phyloP scores from a whole-genome alignment of 2,797 vertebrate genomes.

The Streptopelia turtur region DNA sequence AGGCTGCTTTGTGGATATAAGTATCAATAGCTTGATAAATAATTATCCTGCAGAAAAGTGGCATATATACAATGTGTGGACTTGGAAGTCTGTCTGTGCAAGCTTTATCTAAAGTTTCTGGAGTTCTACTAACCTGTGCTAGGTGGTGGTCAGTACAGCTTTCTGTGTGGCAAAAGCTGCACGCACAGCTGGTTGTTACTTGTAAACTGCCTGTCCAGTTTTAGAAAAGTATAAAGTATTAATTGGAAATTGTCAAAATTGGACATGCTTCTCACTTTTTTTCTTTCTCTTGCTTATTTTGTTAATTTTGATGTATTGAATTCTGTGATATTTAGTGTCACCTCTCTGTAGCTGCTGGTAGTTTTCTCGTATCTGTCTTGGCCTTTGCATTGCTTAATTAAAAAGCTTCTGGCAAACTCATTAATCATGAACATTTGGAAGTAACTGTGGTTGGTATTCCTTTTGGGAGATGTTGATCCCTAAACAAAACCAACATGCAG shows the following conservation, averaged over 20 bases:
- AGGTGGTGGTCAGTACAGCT: not conserved
- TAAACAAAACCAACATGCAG: not conserved
- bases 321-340: not conserved
- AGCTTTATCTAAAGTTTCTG: not conserved
- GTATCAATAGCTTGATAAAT: not conserved
- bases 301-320: not conserved
- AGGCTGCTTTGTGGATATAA: not conserved
- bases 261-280: not conserved
- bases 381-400: not conserved
- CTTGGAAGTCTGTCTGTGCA: not conserved
- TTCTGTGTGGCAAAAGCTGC: not conserved
- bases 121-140: not conserved
- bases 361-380: not conserved
- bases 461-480: not conserved
- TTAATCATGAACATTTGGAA: not conserved
- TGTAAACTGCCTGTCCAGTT: not conserved
- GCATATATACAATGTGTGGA: not conserved
- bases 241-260: not conserved
- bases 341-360: not conserved
- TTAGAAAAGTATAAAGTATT: not conserved
- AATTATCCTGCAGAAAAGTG: not conserved
- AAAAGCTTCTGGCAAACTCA: not conserved
- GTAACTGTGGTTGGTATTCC: not conserved
- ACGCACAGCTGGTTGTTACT: not conserved
- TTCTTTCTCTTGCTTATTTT: not conserved